Conservation (phyloP, 2,113 vertebrate genomes). For the Macaca mulatta region DNA sequence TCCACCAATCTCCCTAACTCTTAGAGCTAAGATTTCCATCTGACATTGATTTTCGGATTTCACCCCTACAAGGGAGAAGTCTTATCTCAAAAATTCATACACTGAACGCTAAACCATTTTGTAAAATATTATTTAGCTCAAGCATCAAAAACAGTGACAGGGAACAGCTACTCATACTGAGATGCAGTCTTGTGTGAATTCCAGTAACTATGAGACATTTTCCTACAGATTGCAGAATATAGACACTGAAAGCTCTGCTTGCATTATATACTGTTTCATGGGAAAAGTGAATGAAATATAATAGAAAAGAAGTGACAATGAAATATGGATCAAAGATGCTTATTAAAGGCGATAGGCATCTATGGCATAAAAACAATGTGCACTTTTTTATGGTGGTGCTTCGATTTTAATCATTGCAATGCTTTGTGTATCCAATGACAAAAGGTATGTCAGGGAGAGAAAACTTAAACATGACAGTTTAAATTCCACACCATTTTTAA, state of each 20-base stretch:
- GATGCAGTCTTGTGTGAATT: conserved; percentile 64
- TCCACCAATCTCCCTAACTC: conserved; percentile 75
- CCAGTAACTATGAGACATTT: conserved; percentile 54
- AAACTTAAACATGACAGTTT: conserved; percentile 31
- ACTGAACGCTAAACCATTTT: conserved; percentile 58
- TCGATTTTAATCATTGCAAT: neutral
- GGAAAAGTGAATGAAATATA: neutral
- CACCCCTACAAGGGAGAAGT: conserved; percentile 67
- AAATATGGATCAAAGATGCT: conserved; percentile 30
- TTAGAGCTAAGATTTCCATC: conserved; percentile 79
- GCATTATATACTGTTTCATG: neutral
- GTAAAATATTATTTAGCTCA: conserved; percentile 71
- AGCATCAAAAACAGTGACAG: conserved; percentile 71
- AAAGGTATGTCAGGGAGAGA: neutral
- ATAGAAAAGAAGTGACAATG: conserved; percentile 12
- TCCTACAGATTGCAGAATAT: conserved; percentile 46
- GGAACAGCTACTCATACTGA: conserved; percentile 63
- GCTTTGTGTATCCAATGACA: neutral
- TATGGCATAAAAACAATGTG: conserved; percentile 5
- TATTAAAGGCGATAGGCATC: conserved; percentile 15
- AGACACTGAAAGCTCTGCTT: neutral
- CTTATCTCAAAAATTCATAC: conserved; percentile 77
- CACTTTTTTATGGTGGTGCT: neutral
- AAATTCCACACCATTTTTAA: conserved; percentile 8
- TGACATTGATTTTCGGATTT: conserved; percentile 82